These are phyloP conservation scores for Patiria miniata DNA, from an alignment of 35 echinoderm and acorn worm genomes.

Conservation along the genomic window DNA sequence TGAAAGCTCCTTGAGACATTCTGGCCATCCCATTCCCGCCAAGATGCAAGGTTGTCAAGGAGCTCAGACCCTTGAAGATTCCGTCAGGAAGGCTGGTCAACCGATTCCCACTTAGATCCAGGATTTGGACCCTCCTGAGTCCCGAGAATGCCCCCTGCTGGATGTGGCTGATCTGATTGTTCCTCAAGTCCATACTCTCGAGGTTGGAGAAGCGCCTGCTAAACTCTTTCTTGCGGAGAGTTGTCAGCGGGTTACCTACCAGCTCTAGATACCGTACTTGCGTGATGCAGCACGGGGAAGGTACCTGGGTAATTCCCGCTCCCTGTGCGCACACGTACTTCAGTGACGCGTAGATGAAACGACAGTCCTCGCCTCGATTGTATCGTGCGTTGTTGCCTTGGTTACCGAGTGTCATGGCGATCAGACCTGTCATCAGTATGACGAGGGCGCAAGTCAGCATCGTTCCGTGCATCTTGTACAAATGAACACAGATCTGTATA, in stretches of 20 bases:
- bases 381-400: not conserved
- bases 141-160: constrained; percentile 9
- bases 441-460: not conserved
- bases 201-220: constrained; percentile 11
- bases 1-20: not conserved
- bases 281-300: constrained; percentile 19
- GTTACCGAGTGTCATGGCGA: not conserved
- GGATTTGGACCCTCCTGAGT: not conserved
- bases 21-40: not conserved
- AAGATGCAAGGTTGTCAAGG: not conserved
- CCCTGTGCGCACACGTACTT: constrained; percentile 25
- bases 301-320: not conserved
- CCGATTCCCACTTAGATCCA: constrained; percentile 24
- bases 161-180: constrained; percentile 21
- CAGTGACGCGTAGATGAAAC: not conserved
- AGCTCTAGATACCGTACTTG: constrained; percentile 5
- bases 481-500: too few species aligned
- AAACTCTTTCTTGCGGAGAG: not conserved
- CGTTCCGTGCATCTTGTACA: not conserved
- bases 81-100: not conserved
- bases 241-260: not conserved
- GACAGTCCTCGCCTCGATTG: not conserved
- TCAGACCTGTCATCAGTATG: not conserved
- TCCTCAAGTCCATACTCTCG: not conserved
- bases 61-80: constrained; percentile 5